Base-by-base conservation (phyloP, 2,797 vertebrate genomes). In the Falco biarmicus region DNA sequence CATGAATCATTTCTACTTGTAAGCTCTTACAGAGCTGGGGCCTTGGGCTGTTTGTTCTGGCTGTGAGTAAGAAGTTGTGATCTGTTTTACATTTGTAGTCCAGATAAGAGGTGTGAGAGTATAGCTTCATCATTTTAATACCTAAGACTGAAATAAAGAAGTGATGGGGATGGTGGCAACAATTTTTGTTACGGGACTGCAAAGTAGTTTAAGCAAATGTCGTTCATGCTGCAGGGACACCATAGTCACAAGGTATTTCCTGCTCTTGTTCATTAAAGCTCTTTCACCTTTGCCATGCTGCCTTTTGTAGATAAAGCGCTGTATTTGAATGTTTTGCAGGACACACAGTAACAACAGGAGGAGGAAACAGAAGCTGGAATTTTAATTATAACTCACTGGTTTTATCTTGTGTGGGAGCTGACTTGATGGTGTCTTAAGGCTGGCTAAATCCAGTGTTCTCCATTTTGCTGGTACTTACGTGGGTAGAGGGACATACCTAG, bases 281-380 rank as follows among this genome's bases (percentile, higher is more conserved):
- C 82, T 87, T 85, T 92, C 87, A 80, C 87, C 92, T 94, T 96
- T 94, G 75, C 45, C 69, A 65, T 0, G 0, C 37, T 96, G 53
- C 57, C 87, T 65, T 95, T 47, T 83, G 79, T 81, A 85, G 85
- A 82, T 79, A 93, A 66, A 81, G 41, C 11, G 0, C 61, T 63
- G 24, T 95, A 68, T 69, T n/a, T 53, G 60, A 88, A 69, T 92
- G 89, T 91, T 91, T 91, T 83, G 26, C 39, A 48, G 86, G 75
- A 90, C 53, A 87, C 68, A 56, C 77, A 59, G 78, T 77, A 95
- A 86, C 71, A 73, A 59, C 41, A 88, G 47, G 48, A 95, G 73
- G 29, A 89, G 73, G 84, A 96, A 95, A 43, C 54, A 88, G 65
- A 80, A 91, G 70, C 20, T 90, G 14, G 26, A 65, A 51, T 87